Evolutionary conservation across 35 echinoderm and acorn worm species (phyloP).

Genomic region (Heliocidaris tuberculata): DNA sequence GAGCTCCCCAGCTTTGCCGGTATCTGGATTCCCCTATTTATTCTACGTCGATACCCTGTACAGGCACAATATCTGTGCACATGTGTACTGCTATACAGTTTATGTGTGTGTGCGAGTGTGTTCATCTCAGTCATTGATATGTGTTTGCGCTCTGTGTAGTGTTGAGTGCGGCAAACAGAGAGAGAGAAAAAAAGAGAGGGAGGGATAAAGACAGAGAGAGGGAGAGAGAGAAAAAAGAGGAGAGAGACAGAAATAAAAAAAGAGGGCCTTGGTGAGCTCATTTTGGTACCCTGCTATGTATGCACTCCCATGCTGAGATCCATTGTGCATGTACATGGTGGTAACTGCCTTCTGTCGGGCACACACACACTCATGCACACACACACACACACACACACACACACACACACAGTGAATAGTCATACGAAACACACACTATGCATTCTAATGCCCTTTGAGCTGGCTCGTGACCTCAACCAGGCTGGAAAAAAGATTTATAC

Average conservation of each 20-base stretch:
- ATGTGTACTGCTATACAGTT: neutral
- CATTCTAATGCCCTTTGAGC: conserved; percentile 24
- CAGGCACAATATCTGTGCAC: neutral
- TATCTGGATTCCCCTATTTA: conserved; percentile 17
- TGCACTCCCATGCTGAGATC: neutral
- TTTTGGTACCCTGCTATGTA: conserved; percentile 1
- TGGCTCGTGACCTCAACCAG: conserved; percentile 23
- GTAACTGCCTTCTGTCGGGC: neutral
- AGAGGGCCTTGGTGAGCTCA: neutral
- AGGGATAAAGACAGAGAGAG: neutral
- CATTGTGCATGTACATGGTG: neutral
- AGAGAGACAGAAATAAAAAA: neutral
- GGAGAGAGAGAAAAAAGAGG: neutral
- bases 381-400: neutral
- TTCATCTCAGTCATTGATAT: conserved; percentile 8
- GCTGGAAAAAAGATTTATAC: conserved; percentile 13
- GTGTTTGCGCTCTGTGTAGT: neutral
- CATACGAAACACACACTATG: neutral
- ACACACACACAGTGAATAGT: neutral
- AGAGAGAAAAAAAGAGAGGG: neutral
- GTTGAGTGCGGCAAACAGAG: neutral
- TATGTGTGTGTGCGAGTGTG: conserved; percentile 22
- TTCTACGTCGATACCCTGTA: neutral
- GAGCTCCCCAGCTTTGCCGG: neutral
- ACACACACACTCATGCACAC: neutral